Base-by-base conservation (phyloP, 2,113 vertebrate species). In the Crotalus viridis region DNA sequence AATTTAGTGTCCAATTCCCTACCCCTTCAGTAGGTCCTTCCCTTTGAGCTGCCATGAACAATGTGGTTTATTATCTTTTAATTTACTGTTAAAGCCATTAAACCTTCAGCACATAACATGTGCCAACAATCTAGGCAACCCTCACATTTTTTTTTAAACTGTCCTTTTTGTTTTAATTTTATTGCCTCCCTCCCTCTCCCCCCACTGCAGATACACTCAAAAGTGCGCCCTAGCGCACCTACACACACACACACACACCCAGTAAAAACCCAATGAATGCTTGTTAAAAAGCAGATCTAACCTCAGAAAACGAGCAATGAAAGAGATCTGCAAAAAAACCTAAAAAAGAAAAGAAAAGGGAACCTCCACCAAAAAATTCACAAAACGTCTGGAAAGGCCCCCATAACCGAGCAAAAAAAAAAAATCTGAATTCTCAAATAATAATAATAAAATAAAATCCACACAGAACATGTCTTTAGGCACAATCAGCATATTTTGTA, bases 1-100 rank as follows among this genome's bases (percentile, higher is more conserved):
- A 97, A 97, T 96, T 92, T 96, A 94, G 93, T 96, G 95, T 95
- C 95, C 96, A 33, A 94, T 94, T 96, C 96, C 92, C 94, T 93
- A 93, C 93, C 85, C 90, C 12, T 94, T 95, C 94, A 95, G 96
- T 96, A 33, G 96, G 96, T 95, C 96, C 96, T 96, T 95, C 95
- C 95, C 96, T 96, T 96, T 96, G 89, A 94, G 94, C 28, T 92
- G 95, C 87, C 87, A 94, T 94, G 92, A 95, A 92, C 90, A 93
- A 94, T 93, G 95, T 87, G 88, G 94, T 93, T 97, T 96, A 93
- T 93, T 92, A 90, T 95, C 91, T 95, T 91, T 95, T 95, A 94
- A 94, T 87, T 97, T 10, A 69, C 92, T 91, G 95, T 94, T 95
- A 94, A 97, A 96, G 95, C 95, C 95, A 96, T 95, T 93, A 96